Evolutionary conservation across 2,113 vertebrate species (phyloP).

Genomic region (Columbina picui): DNA sequence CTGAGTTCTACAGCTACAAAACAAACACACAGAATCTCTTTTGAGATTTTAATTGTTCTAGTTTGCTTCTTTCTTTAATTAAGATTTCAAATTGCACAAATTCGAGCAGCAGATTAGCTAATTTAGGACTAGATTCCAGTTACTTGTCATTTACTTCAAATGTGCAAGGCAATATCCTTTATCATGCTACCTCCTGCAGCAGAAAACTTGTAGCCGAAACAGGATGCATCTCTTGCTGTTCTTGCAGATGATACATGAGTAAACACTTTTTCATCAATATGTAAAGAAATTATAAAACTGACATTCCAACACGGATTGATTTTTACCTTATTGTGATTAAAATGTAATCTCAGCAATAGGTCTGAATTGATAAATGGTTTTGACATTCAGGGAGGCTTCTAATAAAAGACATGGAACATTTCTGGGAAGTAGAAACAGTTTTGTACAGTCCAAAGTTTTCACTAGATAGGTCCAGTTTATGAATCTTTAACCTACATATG

Average conservation of each 20-base stretch:
- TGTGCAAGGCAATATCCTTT: not conserved
- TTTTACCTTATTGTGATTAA: not conserved
- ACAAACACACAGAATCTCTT: not conserved
- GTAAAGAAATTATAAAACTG: not conserved
- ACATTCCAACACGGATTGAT: not conserved
- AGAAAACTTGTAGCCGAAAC: not conserved
- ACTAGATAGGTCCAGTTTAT: not conserved
- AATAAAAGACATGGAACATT: not conserved
- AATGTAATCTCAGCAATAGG: not conserved
- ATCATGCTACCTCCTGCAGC: not conserved
- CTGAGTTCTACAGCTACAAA: not conserved
- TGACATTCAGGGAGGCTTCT: not conserved
- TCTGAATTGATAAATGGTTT: not conserved
- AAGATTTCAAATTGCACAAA: not conserved
- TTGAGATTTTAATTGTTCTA: not conserved
- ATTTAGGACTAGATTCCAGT: not conserved
- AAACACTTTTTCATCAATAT: not conserved
- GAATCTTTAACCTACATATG: not conserved
- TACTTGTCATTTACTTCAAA: not conserved
- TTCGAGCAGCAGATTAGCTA: not conserved
- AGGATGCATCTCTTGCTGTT: not conserved
- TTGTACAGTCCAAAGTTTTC: not conserved
- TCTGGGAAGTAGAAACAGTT: constrained; percentile 2
- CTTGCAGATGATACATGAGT: not conserved
- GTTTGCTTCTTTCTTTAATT: not conserved